A percentile compares a stretch with the other conserved stretches of the same genome.
These are phyloP conservation scores for Erebia aethiops DNA, from an alignment of 2,888 invertebrate species.

Conservation along the genomic window DNA sequence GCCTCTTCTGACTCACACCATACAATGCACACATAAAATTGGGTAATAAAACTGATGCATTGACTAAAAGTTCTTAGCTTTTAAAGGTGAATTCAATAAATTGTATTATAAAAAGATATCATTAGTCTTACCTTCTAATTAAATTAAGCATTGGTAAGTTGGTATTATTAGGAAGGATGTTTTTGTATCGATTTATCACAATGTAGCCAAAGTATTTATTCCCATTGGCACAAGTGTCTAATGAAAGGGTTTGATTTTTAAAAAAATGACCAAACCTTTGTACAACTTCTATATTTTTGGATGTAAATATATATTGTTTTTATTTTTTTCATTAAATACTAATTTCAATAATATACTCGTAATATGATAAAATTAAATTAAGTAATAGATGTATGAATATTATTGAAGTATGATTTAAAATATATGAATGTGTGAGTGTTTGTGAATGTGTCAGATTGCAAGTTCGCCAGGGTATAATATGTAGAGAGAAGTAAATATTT, in stretches of 20 bases:
- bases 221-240: background rate
- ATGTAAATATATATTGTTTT: background rate
- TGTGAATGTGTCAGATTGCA: no score
- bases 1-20: background rate
- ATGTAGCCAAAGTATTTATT: no score
- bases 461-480: no score
- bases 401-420: no score
- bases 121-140: background rate
- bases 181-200: no score
- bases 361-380: no score
- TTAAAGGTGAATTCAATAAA: background rate
- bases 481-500: no score
- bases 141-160: constrained; percentile 1
- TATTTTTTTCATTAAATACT: background rate
- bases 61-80: background rate
- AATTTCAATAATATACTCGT: background rate
- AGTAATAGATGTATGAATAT: no score
- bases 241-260: background rate
- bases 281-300: background rate
- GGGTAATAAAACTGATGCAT: background rate
- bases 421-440: no score
- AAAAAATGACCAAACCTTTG: background rate
- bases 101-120: background rate
- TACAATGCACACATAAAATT: background rate
- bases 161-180: background rate